phyloP scores from a whole-genome alignment of 2,888 invertebrate genomes.

The Ornithoptera priamus region DNA sequence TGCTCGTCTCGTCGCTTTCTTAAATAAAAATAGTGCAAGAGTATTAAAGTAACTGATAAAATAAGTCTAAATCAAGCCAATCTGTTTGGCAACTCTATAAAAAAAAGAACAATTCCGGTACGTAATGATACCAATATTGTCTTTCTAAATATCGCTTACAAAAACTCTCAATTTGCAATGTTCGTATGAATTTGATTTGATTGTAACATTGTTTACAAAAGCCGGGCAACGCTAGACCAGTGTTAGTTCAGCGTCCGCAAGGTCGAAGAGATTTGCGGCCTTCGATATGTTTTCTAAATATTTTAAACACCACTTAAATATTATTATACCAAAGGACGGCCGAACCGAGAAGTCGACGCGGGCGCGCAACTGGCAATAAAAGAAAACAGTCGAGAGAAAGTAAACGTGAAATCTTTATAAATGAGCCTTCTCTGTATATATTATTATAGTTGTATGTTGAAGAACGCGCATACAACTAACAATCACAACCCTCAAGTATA shows the following conservation, averaged over 20 bases:
- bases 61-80: too few relatives aligned
- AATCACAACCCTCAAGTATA: too few relatives aligned
- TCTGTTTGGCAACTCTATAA: too few relatives aligned
- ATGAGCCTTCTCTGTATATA: constrained; percentile 44
- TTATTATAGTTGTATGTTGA: constrained; percentile 36
- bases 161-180: too few relatives aligned
- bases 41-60: too few relatives aligned
- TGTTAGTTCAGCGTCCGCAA: constrained; percentile 44
- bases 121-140: too few relatives aligned
- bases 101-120: too few relatives aligned
- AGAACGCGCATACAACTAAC: constrained; percentile 30
- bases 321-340: constrained; percentile 30
- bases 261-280: constrained; percentile 40
- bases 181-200: too few relatives aligned
- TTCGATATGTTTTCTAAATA: constrained; percentile 31
- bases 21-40: too few relatives aligned
- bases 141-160: too few relatives aligned
- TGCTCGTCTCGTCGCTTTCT: too few relatives aligned
- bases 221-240: constrained; percentile 35
- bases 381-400: constrained; percentile 59
- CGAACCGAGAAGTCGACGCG: constrained; percentile 35
- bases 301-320: constrained; percentile 28
- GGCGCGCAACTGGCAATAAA: constrained; percentile 46
- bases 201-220: too few relatives aligned
- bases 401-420: constrained; percentile 62